Base-by-base conservation (phyloP, 2,888 invertebrate species). In the Pseudococcus viburni region DNA sequence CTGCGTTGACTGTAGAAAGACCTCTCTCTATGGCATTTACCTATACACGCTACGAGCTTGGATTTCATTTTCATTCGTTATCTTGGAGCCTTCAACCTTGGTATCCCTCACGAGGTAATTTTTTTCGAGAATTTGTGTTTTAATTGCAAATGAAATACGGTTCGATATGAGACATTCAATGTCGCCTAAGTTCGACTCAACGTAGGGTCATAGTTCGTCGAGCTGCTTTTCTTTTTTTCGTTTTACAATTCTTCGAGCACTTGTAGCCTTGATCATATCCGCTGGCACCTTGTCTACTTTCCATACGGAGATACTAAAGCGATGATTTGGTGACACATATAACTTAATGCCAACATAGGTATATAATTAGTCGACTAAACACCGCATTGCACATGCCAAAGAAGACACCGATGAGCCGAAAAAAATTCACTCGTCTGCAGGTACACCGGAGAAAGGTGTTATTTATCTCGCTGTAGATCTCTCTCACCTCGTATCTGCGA, bases 191-290 rank as follows among this genome's bases (percentile, higher is more conserved):
- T 59, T 59, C 59, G 59, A n/a, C n/a, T 59, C 22, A 9, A 22
- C 26, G 26, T 64, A 64, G 22, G 19, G 64, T 64, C 64, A 64
- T 22, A 64, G 64, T 64, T 64, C 64, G 64, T 9, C 6, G 19
- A 19, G 64, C 9, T 22, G 22, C 15, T 64, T 22, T 64, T 59
- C n/a, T 59, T 59, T 59, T n/a, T 59, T 59, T 59, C 59, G 15
- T 59, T 59, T 59, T 64, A 64, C 22, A 22, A 64, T 73, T 73
- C 73, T 33, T 33, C 26, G 33, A 26, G 33, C 17, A 15, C 73
- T 33, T 6, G 17, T 83, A 83, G 46, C 80, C 80, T 83, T 83
- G 80, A 83, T 83, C 46, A 83, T 46, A 83, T 83, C 80, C 80
- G 80, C 46, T 46, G 73, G 22, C 64, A 64, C 64, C 22, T 64